These are phyloP conservation scores for Peromyscus aztecus DNA, from an alignment of 2,797 vertebrate species.

Conservation along the genomic window DNA sequence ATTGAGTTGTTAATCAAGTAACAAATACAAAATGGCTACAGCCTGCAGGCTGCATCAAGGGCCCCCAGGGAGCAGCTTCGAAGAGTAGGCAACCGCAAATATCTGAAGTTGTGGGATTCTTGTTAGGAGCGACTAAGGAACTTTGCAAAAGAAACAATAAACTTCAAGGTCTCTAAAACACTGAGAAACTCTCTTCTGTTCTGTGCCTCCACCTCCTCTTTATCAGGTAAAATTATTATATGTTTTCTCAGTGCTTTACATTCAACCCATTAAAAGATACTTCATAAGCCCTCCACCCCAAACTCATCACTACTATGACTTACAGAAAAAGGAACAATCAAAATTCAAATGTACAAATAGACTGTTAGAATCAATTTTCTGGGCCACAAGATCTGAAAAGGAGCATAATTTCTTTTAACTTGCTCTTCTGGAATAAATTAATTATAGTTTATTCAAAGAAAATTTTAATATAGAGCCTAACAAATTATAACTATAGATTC, in stretches of 20 bases:
- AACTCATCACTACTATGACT: background rate
- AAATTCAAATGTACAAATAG: constrained; percentile 65
- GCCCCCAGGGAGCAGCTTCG: constrained; percentile 18
- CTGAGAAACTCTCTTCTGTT: constrained; percentile 49
- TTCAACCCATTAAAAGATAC: constrained; percentile 56
- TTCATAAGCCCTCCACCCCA: constrained; percentile 41
- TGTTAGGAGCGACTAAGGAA: constrained; percentile 60
- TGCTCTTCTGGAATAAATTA: constrained; percentile 64
- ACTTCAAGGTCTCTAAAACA: constrained; percentile 59
- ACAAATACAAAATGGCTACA: constrained; percentile 53
- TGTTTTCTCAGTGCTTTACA: constrained; percentile 30
- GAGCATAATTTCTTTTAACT: constrained; percentile 60
- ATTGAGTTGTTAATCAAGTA: constrained; percentile 61
- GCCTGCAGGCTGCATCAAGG: constrained; percentile 11
- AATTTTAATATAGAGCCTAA: constrained; percentile 60
- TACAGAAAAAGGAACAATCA: constrained; percentile 43
- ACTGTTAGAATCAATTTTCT: constrained; percentile 61
- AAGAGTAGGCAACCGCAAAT: constrained; percentile 49
- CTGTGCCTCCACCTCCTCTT: constrained; percentile 58
- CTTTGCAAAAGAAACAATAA: constrained; percentile 65
- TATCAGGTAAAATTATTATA: constrained; percentile 69
- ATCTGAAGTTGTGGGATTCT: constrained; percentile 53
- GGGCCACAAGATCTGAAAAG: constrained; percentile 23
- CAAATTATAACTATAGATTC: constrained; percentile 12
- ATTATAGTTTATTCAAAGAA: constrained; percentile 67